Conservation (phyloP, 2,888 invertebrate genomes). For the Diaprepes abbreviatus region DNA sequence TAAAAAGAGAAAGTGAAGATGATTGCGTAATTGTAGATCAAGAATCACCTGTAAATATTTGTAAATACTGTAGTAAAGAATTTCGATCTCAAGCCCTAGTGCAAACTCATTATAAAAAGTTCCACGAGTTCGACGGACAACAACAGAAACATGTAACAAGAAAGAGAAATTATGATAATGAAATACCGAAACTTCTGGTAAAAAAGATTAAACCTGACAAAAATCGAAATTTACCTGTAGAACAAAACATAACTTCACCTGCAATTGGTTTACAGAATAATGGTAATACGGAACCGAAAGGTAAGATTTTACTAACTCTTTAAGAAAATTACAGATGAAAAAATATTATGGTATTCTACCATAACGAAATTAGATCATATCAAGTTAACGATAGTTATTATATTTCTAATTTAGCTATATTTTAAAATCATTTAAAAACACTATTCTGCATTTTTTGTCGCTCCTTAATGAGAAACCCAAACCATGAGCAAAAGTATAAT, state of each 20-base stretch:
- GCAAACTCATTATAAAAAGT: conserved; percentile 18
- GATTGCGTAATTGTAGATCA: background rate
- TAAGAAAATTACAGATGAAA: too few relatives aligned
- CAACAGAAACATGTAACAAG: background rate
- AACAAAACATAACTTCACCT: background rate
- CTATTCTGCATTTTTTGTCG: too few relatives aligned
- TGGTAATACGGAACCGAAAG: background rate
- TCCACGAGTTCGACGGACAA: background rate
- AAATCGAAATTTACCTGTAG: background rate
- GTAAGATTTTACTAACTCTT: background rate
- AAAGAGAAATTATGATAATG: background rate
- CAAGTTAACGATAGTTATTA: too few relatives aligned
- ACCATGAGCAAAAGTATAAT: too few relatives aligned
- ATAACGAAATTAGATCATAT: too few relatives aligned
- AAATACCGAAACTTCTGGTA: background rate
- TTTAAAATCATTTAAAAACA: too few relatives aligned
- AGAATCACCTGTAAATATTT: background rate
- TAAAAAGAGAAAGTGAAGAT: background rate
- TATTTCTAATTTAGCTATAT: too few relatives aligned
- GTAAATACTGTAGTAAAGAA: conserved; percentile 22
- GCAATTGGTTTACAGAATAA: background rate
- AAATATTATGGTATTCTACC: too few relatives aligned
- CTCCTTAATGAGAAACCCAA: too few relatives aligned
- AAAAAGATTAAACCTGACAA: background rate
- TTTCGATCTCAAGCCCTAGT: conserved; percentile 16